These are phyloP conservation scores for Gobiocypris rarus DNA, from an alignment of 2,113 vertebrate genomes.

Conservation along the genomic window DNA sequence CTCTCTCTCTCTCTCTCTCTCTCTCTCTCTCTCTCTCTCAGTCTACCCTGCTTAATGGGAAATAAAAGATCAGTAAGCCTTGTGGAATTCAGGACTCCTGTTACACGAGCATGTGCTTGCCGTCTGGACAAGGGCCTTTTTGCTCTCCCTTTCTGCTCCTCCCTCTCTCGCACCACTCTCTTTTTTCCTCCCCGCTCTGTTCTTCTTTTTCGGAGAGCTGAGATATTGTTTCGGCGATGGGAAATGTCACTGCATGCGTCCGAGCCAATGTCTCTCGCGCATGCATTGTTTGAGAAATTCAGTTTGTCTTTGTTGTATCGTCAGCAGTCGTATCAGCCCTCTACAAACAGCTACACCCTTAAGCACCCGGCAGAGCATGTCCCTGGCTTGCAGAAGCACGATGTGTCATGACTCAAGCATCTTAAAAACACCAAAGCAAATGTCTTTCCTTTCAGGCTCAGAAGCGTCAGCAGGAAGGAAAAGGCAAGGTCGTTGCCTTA, in stretches of 20 bases:
- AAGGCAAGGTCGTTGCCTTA: constrained; percentile 45
- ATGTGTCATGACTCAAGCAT: constrained; percentile 58
- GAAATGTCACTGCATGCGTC: constrained; percentile 55
- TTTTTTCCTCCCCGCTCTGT: constrained; percentile 42
- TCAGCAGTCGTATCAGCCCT: constrained; percentile 38
- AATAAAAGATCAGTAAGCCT: constrained; percentile 62
- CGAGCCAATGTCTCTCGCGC: constrained; percentile 9
- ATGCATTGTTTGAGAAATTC: constrained; percentile 33
- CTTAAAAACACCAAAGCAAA: constrained; percentile 51
- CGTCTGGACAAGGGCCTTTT: constrained; percentile 56
- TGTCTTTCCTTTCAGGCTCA: constrained; percentile 40
- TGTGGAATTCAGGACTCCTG: constrained; percentile 64
- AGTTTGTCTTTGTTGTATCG: constrained; percentile 52
- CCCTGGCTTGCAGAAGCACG: constrained; percentile 42
- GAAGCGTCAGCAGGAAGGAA: constrained; percentile 44
- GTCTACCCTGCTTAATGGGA: constrained; percentile 58
- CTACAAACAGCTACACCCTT: constrained; percentile 50
- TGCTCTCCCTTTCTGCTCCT: constrained; percentile 29
- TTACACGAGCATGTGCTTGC: constrained; percentile 62
- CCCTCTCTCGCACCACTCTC: constrained; percentile 15
- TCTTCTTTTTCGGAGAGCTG: constrained; percentile 34
- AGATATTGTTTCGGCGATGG: constrained; percentile 42
- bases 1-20: constrained; percentile 46
- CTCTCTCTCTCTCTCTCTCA: constrained; percentile 19
- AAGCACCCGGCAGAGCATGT: constrained; percentile 50